These are phyloP conservation scores for Drosophila malerkotliana DNA, from an alignment of 1,140 invertebrate species.

Conservation along the genomic window DNA sequence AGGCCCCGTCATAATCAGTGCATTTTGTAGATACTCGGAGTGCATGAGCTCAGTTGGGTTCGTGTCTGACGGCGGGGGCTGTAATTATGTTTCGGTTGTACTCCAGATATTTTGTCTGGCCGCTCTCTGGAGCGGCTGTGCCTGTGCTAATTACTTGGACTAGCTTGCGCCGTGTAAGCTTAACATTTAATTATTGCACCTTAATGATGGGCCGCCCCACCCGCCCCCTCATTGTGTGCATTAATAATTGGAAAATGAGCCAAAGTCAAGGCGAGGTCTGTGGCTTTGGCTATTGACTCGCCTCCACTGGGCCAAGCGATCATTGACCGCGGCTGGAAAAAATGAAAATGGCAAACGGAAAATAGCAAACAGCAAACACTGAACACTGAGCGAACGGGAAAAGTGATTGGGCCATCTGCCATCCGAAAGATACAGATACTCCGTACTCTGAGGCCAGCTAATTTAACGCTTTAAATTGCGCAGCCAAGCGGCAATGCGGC, in stretches of 20 bases:
- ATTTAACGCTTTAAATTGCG: slow-evolving; percentile 81
- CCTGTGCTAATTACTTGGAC: slow-evolving; percentile 77
- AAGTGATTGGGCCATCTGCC: slow-evolving; percentile 48
- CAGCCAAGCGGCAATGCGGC: slow-evolving; percentile 68
- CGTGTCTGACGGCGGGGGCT: slow-evolving; percentile 63
- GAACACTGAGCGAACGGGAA: slow-evolving; percentile 1
- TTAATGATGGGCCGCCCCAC: slow-evolving; percentile 63
- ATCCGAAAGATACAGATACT: slow-evolving; percentile 38
- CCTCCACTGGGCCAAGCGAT: slow-evolving; percentile 50
- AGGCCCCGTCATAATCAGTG: slow-evolving; percentile 71
- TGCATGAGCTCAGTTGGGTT: slow-evolving; percentile 56
- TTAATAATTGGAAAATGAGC: slow-evolving; percentile 79
- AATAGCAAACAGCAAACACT: slow-evolving; percentile 11
- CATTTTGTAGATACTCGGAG: slow-evolving; percentile 70
- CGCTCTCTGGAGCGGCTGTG: slow-evolving; percentile 45
- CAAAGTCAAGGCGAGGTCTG: slow-evolving; percentile 65
- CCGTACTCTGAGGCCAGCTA: slow-evolving; percentile 35
- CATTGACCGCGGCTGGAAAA: slow-evolving; percentile 60
- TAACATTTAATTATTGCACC: slow-evolving; percentile 81
- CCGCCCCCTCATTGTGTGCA: slow-evolving; percentile 42
- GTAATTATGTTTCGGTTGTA: slow-evolving; percentile 78
- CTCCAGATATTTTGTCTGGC: slow-evolving; percentile 80
- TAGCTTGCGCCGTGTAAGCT: slow-evolving; percentile 71
- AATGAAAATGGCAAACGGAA: slow-evolving; percentile 29
- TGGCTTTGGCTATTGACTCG: slow-evolving; percentile 60